Evolutionary conservation across 2,888 invertebrate species (phyloP), one percentile per base, ranked within the genome.

Genomic region (Gymnoscelis rufifasciata): DNA sequence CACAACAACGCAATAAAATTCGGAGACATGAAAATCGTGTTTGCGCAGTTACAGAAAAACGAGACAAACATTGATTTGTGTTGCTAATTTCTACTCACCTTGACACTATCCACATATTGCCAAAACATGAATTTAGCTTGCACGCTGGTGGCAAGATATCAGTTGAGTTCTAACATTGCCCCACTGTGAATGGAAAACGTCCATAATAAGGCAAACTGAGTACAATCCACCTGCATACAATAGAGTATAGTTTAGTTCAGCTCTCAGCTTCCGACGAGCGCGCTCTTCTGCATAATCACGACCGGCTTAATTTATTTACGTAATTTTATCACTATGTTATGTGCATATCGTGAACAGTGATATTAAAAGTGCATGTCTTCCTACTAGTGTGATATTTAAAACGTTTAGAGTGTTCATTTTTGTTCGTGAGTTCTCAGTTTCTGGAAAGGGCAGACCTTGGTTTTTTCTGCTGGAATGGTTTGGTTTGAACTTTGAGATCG

Each of bases 161-260:
- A 36, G 49, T 42, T 39, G 30, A 47, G 49, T 61, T 58, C n/a
- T n/a, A 57, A 66, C 65, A 78, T 79, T 77, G 78, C 78, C 71
- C 74, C 78, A 78, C 80, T 77, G 82, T 77, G 81, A 83, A 80
- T 83, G 78, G 81, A 78, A 83, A 83, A 81, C 78, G 78, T 70
- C 75, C 78, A 83, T 83, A 79, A 83, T 80, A 78, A 74, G 71
- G 71, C 78, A 74, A 78, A 77, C 74, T 73, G 77, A 77, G 71
- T 70, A 84, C 81, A 82, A 83, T 84, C 71, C 80, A 80, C 87
- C 87, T 78, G 83, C 89, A 74, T 90, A 90, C 78, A 90, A 90
- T 83, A 79, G 89, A 68, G 77, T 76, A 72, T 74, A 78, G 84
- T 79, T 75, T 78, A 77, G 76, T 82, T 80, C 72, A 70, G 76